Conservation (phyloP, 1,140 invertebrate species). For the Brevipalpus yothersi region DNA sequence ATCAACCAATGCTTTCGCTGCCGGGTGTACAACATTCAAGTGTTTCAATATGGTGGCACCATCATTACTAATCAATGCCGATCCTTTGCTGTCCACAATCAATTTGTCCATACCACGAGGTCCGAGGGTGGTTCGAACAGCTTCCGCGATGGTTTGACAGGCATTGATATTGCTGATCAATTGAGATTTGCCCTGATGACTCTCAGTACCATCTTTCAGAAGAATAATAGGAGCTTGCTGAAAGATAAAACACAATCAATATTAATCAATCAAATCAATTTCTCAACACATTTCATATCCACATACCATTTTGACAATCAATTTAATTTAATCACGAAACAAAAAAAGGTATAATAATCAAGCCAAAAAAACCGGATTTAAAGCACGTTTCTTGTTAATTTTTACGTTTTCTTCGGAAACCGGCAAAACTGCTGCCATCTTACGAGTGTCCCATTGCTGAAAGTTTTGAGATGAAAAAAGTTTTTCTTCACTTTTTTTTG, state of each 20-base stretch:
- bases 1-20: constrained; percentile 88
- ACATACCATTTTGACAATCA: too few relatives aligned
- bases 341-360: too few relatives aligned
- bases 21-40: constrained; percentile 89
- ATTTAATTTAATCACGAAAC: too few relatives aligned
- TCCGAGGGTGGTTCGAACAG: constrained; percentile 83
- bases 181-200: constrained; percentile 81
- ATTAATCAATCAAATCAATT: too few relatives aligned
- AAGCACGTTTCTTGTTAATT: too few relatives aligned
- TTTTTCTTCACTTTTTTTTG: too few relatives aligned
- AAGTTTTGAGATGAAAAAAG: too few relatives aligned
- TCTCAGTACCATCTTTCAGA: constrained; percentile 91
- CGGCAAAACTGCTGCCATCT: too few relatives aligned
- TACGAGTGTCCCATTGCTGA: too few relatives aligned
- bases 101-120: constrained; percentile 98
- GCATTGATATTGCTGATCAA: constrained; percentile 97
- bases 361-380: too few relatives aligned
- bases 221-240: constrained; percentile 90
- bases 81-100: constrained; percentile 55
- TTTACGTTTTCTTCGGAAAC: too few relatives aligned
- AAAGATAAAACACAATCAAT: not conserved
- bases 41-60: constrained; percentile 96
- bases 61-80: constrained; percentile 83
- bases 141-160: constrained; percentile 85
- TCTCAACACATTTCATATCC: too few relatives aligned